Percentiles rank a stretch among this genome's conserved stretches.
These are phyloP conservation scores for Pollenia labialis DNA, from an alignment of 2,888 invertebrate genomes.

Conservation along the genomic window DNA sequence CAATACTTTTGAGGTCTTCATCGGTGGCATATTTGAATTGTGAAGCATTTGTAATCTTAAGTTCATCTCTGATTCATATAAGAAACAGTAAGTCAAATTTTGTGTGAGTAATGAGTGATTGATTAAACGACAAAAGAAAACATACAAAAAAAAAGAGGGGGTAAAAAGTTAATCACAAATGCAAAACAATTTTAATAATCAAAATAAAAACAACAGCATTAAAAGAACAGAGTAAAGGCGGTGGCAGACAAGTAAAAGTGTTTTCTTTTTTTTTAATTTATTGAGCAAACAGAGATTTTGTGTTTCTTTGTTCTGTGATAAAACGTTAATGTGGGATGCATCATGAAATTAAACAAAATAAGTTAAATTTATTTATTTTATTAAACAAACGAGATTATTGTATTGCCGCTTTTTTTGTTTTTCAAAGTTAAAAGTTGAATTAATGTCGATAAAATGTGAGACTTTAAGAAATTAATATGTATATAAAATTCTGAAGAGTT, in stretches of 20 bases:
- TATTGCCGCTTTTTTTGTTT: conserved; percentile 6
- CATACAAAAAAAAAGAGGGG: neutral
- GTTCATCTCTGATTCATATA: conserved; percentile 88
- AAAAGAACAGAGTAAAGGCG: neutral
- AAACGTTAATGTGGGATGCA: conserved; percentile 38
- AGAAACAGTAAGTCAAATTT: neutral
- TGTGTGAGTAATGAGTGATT: conserved; percentile 27
- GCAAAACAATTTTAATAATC: conserved; percentile 42
- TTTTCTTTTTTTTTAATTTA: conserved; percentile 13
- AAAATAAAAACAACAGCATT: conserved; percentile 33
- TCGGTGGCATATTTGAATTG: conserved; percentile 97
- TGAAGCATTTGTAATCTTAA: conserved; percentile 94
- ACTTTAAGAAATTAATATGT: neutral
- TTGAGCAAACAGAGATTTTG: conserved; percentile 41
- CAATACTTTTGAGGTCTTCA: conserved; percentile 95
- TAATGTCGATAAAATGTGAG: neutral
- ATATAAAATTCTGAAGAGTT: conserved; percentile 1
- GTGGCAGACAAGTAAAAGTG: conserved; percentile 20
- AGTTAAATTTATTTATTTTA: conserved; percentile 16
- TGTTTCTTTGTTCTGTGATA: conserved; percentile 43
- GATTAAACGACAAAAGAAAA: conserved; percentile 24
- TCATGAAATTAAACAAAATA: conserved; percentile 8
- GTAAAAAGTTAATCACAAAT: conserved; percentile 15
- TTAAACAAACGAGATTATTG: conserved; percentile 38
- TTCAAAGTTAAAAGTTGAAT: conserved; percentile 16